phyloP scores from a whole-genome alignment of 2,888 invertebrate species.

The Xestia ashworthii region DNA sequence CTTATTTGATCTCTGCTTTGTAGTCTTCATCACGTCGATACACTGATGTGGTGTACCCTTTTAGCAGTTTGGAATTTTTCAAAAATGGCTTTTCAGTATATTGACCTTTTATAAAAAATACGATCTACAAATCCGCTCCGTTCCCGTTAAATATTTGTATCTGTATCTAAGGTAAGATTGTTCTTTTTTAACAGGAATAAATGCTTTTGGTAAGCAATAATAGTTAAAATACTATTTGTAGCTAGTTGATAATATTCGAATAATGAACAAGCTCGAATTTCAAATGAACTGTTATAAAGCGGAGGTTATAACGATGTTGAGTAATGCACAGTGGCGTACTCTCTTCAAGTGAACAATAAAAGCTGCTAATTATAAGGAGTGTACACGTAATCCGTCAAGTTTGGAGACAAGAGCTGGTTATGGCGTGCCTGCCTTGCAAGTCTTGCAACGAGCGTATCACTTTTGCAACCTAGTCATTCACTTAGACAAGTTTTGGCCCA shows the following conservation, averaged over 20 bases:
- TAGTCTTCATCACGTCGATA: slow-evolving; percentile 76
- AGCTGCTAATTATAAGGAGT: slow-evolving; percentile 68
- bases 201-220: slow-evolving; percentile 80
- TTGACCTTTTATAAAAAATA: slow-evolving; percentile 75
- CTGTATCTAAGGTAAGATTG: slow-evolving; percentile 74
- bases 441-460: slow-evolving; percentile 79
- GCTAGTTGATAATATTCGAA: slow-evolving; percentile 76
- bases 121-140: slow-evolving; percentile 78
- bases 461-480: slow-evolving; percentile 90
- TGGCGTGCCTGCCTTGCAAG: slow-evolving; percentile 74
- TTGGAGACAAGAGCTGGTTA: slow-evolving; percentile 68
- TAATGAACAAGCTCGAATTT: slow-evolving; percentile 73
- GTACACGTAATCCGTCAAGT: slow-evolving; percentile 67
- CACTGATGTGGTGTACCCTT: slow-evolving; percentile 76
- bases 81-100: slow-evolving; percentile 73
- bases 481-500: slow-evolving; percentile 84
- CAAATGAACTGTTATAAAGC: slow-evolving; percentile 63
- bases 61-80: slow-evolving; percentile 78
- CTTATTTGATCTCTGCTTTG: slow-evolving; percentile 87
- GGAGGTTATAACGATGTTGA: slow-evolving; percentile 50
- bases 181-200: slow-evolving; percentile 75
- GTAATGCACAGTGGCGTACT: slow-evolving; percentile 56
- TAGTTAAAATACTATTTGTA: slow-evolving; percentile 77
- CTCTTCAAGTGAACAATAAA: slow-evolving; percentile 64
- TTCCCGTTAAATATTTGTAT: slow-evolving; percentile 76